Base-by-base conservation (phyloP, 2,797 vertebrate species). In the Sebastes glaucus region DNA sequence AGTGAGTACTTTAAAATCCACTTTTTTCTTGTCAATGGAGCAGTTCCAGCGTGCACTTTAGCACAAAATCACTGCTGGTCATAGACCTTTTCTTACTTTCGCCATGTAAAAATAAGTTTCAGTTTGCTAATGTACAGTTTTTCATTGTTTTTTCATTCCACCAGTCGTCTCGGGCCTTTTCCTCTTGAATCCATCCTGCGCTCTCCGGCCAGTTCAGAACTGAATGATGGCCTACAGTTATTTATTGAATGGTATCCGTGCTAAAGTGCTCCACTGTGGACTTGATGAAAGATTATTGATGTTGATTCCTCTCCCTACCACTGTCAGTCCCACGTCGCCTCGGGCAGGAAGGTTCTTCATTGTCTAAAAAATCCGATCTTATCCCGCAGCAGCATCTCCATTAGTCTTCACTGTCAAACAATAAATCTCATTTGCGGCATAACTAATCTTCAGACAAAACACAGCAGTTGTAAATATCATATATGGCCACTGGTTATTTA, bases 231-330 rank as follows among this genome's bases (percentile, higher is more conserved):
- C 95, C 95, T 91, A 91, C 89, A 93, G 94, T 95, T 94, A 93
- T 95, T 92, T 95, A 95, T 95, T 90, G 95, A 96, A 88, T 94
- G 88, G 87, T 90, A 90, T 93, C 88, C 87, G 89, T 86, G 90
- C 88, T 88, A 88, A 94, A 92, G 92, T 91, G 84, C 81, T 93
- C 88, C 85, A 62, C 89, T 82, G 84, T 88, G 87, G 94, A 91
- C 95, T 93, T 94, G 94, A 95, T 95, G 94, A 94, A 95, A 95
- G 94, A 96, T 96, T 96, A 96, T 95, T 94, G 96, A 96, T 95
- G 94, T 94, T 95, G 95, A 96, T 95, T 94, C 87, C 87, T 90
- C 93, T 88, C 89, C 84, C 91, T 90, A 88, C 90, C 89, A 64
- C 92, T 95, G 94, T 95, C 95, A 91, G 88, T 89, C 80, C 89